These are phyloP conservation scores for Cryptoleucopteryx plumbea DNA, from an alignment of 2,113 vertebrate species.

Conservation along the genomic window DNA sequence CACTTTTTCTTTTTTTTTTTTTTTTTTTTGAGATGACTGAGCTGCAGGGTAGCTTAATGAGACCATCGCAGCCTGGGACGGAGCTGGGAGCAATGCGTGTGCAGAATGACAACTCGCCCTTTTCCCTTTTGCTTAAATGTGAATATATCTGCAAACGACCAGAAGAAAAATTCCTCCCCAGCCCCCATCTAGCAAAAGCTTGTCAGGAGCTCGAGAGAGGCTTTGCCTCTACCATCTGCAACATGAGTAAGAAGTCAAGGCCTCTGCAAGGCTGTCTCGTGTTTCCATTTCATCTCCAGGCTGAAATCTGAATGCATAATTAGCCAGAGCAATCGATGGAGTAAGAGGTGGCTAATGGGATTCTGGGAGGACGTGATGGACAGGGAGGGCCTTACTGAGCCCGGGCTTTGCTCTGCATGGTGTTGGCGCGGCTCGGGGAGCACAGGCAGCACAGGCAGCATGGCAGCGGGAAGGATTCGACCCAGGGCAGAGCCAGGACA, in stretches of 20 bases:
- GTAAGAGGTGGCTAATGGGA: not conserved
- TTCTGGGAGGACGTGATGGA: not conserved
- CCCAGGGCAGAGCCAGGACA: not conserved
- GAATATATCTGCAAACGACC: not conserved
- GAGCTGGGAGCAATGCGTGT: not conserved
- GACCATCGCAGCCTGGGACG: not conserved
- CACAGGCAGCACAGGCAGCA: not conserved
- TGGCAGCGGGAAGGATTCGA: accelerated
- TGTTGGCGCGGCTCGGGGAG: accelerated
- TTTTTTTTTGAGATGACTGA: not conserved
- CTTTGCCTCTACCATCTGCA: not conserved
- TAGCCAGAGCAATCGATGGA: not conserved
- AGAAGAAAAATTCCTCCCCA: not conserved
- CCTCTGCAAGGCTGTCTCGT: not conserved
- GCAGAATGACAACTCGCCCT: not conserved
- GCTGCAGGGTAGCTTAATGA: not conserved
- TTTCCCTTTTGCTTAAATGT: not conserved
- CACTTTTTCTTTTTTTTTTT: not conserved
- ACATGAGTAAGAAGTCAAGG: not conserved
- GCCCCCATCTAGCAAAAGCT: not conserved
- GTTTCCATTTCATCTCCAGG: not conserved
- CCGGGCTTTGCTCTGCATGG: accelerated
- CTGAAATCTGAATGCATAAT: not conserved
- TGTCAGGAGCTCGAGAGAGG: not conserved
- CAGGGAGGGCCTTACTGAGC: not conserved